Percentiles rank a stretch among this genome's conserved stretches.
phyloP scores from a whole-genome alignment of 2,113 vertebrate genomes.

The Ranitomeya variabilis region DNA sequence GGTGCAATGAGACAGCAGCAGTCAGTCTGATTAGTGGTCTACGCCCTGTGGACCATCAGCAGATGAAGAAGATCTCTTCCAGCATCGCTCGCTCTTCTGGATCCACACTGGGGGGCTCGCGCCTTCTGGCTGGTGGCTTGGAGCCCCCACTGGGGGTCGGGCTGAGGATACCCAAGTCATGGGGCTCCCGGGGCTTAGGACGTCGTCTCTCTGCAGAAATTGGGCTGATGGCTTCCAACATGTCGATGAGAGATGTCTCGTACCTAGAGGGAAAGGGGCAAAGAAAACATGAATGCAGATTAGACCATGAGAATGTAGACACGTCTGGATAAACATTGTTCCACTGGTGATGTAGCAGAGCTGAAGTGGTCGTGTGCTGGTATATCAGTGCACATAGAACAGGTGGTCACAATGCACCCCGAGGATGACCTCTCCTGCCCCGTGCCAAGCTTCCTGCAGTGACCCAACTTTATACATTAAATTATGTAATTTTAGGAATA shows the following conservation, averaged over 20 bases:
- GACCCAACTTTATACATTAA: too few species aligned
- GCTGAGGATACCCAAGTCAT: constrained; percentile 35
- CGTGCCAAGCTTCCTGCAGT: too few species aligned
- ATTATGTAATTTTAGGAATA: too few species aligned
- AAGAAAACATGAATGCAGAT: neutral
- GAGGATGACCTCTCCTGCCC: too few species aligned
- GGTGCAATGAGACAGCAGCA: neutral
- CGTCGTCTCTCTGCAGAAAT: constrained; percentile 59
- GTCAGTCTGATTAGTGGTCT: too few species aligned
- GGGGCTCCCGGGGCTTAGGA: constrained; percentile 39
- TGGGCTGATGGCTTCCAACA: constrained; percentile 81
- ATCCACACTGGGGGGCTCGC: constrained; percentile 64
- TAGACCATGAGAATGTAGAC: neutral
- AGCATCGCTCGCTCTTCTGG: constrained; percentile 88
- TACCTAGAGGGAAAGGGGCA: constrained; percentile 71
- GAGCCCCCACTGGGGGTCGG: constrained; percentile 36
- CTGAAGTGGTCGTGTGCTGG: too few species aligned
- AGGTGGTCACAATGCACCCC: too few species aligned
- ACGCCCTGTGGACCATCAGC: constrained; percentile 61
- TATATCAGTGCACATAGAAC: too few species aligned
- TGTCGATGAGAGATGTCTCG: constrained; percentile 78
- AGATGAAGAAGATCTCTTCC: constrained; percentile 96
- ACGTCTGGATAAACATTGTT: neutral
- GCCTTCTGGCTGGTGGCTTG: constrained; percentile 60
- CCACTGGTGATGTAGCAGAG: too few species aligned